Evolutionary conservation across 35 echinoderm and acorn worm genomes (phyloP).

Genomic region (Amphiura filiformis): DNA sequence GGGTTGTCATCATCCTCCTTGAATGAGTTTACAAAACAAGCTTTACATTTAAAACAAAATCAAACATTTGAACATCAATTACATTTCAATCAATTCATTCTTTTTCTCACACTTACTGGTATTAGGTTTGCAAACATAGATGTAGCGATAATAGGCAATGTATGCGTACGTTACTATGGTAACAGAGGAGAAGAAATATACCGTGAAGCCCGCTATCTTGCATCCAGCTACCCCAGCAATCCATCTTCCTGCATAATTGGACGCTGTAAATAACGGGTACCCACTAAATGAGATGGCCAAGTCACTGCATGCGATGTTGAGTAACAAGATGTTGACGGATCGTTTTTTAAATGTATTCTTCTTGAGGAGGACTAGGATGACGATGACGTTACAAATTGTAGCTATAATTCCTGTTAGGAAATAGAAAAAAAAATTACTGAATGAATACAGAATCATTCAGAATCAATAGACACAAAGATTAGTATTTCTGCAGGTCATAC

Average conservation of each 20-base stretch:
- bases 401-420: conserved; percentile 18
- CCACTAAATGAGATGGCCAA: conserved; percentile 54
- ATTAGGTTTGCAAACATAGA: conserved; percentile 20
- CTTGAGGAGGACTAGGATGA: conserved; percentile 26
- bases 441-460: too few species aligned
- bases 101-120: too few species aligned
- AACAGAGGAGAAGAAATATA: conserved; percentile 43
- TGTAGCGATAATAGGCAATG: conserved; percentile 51
- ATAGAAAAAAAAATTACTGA: neutral
- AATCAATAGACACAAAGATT: too few species aligned
- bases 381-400: conserved; percentile 22
- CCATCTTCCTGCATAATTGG: conserved; percentile 50
- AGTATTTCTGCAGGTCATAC: too few species aligned
- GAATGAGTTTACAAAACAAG: too few species aligned
- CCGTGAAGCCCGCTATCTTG: conserved; percentile 15
- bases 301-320: conserved; percentile 62
- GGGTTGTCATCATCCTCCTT: too few species aligned
- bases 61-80: too few species aligned
- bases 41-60: too few species aligned
- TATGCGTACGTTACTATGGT: conserved; percentile 37
- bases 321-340: conserved; percentile 44
- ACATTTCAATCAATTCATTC: too few species aligned
- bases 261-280: conserved; percentile 33
- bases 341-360: conserved; percentile 36
- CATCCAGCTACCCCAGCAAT: conserved; percentile 30